These are phyloP conservation scores for Phrynocephalus vlangalii DNA, from an alignment of 2,797 vertebrate species.

Conservation along the genomic window DNA sequence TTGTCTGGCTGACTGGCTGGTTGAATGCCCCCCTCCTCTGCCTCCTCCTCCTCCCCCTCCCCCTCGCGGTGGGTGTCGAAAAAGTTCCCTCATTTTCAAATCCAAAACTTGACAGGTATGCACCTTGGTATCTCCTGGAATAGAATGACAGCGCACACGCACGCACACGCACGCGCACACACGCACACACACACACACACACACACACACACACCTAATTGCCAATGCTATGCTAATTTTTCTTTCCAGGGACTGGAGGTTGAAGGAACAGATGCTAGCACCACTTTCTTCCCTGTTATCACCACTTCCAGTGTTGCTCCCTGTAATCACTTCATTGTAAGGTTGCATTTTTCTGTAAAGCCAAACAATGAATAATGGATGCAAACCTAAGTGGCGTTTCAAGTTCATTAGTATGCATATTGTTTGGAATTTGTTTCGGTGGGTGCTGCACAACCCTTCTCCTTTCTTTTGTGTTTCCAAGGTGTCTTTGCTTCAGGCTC, in stretches of 20 bases:
- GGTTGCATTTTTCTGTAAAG: conserved; percentile 58
- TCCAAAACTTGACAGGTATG: no score
- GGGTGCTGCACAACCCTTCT: conserved; percentile 59
- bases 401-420: conserved; percentile 69
- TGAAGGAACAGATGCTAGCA: conserved; percentile 69
- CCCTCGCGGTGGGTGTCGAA: no score
- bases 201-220: conserved; percentile 23
- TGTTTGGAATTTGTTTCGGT: conserved; percentile 62
- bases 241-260: conserved; percentile 19
- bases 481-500: conserved; percentile 61
- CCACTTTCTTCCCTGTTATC: conserved; percentile 51
- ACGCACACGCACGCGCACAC: no score
- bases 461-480: conserved; percentile 53
- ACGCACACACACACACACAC: no score
- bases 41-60: no score
- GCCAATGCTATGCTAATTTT: conserved; percentile 55
- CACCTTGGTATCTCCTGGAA: background rate
- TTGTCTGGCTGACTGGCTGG: no score
- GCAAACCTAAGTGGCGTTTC: conserved; percentile 63
- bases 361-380: conserved; percentile 72
- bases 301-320: conserved; percentile 54
- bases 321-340: conserved; percentile 64
- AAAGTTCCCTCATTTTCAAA: no score
- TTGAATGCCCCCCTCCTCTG: no score
- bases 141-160: background rate